A percentile compares a stretch with the other conserved stretches of the same genome.
phyloP scores from a whole-genome alignment of 2,797 vertebrate genomes.

The Ctenopoma multispine region DNA sequence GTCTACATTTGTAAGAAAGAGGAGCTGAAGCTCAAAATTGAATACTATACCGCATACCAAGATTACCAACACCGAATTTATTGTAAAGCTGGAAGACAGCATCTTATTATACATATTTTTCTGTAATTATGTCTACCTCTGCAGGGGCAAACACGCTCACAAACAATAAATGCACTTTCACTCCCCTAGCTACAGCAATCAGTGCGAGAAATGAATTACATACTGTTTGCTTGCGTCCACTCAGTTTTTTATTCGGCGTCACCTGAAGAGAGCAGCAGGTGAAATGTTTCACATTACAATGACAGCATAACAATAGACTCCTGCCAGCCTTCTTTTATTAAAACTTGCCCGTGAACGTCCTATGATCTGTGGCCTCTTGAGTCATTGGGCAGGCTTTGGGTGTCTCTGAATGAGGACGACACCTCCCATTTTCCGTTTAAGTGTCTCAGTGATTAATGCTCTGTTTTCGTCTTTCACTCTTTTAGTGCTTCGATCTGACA shows the following conservation, averaged over 20 bases:
- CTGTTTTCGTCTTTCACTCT: constrained; percentile 33
- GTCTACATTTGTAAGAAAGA: constrained; percentile 3
- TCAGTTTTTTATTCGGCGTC: constrained; percentile 35
- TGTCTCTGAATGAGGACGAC: constrained; percentile 1
- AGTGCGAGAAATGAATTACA: constrained; percentile 43
- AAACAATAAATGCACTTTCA: constrained; percentile 12
- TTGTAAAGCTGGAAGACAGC: not conserved
- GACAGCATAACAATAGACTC: constrained; percentile 23
- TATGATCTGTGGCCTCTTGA: constrained; percentile 39
- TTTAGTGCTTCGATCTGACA: constrained; percentile 22
- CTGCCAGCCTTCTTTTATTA: not conserved
- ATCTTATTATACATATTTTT: constrained; percentile 16
- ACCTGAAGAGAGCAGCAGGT: constrained; percentile 22
- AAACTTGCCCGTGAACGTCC: constrained; percentile 19
- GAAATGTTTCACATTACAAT: constrained; percentile 24
- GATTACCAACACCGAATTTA: constrained; percentile 2
- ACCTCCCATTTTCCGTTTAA: not conserved
- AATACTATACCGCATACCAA: not conserved
- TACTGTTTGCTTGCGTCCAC: constrained; percentile 19
- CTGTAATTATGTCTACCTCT: constrained; percentile 10
- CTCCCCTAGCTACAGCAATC: constrained; percentile 27
- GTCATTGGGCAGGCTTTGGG: constrained; percentile 2
- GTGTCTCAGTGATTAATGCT: constrained; percentile 39
- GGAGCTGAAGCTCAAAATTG: not conserved
- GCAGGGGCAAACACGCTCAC: constrained; percentile 23